phyloP scores from a whole-genome alignment of 2,888 invertebrate genomes.

The Cremastinae sp. region DNA sequence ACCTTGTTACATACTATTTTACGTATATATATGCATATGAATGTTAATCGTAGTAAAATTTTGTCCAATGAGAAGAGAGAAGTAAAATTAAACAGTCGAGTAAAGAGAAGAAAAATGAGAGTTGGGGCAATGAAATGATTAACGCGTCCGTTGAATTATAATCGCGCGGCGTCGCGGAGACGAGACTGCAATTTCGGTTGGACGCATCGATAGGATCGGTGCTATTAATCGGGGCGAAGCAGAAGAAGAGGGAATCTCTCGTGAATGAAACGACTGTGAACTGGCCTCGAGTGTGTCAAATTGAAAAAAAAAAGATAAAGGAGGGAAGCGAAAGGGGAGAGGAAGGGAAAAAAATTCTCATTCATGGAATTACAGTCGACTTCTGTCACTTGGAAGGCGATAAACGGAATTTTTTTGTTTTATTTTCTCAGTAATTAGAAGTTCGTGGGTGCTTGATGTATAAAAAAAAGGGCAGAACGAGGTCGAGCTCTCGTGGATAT shows the following conservation, averaged over 20 bases:
- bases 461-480: conserved; percentile 5
- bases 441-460: too few relatives aligned
- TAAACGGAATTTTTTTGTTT: not conserved
- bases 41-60: too few relatives aligned
- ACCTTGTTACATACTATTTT: too few relatives aligned
- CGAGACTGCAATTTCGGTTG: conserved; percentile 24
- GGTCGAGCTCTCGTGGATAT: conserved; percentile 55
- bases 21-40: too few relatives aligned
- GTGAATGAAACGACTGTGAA: conserved; percentile 50
- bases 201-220: conserved; percentile 44
- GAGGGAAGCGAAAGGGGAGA: not conserved
- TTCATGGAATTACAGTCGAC: conserved; percentile 1
- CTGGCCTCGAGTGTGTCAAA: not conserved
- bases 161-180: conserved; percentile 33
- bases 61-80: too few relatives aligned
- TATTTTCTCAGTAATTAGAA: not conserved
- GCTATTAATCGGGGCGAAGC: conserved; percentile 21
- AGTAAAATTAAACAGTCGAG: too few relatives aligned
- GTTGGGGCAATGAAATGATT: too few relatives aligned
- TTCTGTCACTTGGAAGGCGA: not conserved
- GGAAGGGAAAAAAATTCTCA: conserved; percentile 13
- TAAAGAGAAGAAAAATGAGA: conserved; percentile 6
- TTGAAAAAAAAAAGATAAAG: conserved; percentile 1
- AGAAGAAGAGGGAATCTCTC: conserved; percentile 8
- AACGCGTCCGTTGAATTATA: not conserved